Conservation (phyloP, 2,888 invertebrate genomes). For the Cerceris ruficornis region DNA sequence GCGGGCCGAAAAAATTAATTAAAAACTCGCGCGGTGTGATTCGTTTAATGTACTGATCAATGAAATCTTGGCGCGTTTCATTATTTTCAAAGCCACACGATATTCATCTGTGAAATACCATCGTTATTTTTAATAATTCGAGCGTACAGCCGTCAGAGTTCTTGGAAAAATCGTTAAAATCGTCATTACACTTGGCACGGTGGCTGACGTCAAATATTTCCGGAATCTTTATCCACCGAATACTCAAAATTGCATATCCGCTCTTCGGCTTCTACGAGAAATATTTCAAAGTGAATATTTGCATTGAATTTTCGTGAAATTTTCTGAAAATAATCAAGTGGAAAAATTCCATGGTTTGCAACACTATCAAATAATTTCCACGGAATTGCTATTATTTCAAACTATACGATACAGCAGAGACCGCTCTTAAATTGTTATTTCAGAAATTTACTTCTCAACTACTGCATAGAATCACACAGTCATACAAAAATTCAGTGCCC, state of each 20-base stretch:
- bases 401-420: too few species aligned
- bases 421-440: too few species aligned
- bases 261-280: background rate
- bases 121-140: conserved; percentile 68
- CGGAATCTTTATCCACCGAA: background rate
- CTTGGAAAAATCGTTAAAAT: conserved; percentile 41
- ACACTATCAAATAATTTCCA: too few species aligned
- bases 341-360: too few species aligned
- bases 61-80: background rate
- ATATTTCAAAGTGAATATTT: background rate
- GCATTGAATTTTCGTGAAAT: too few species aligned
- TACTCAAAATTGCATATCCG: background rate
- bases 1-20: background rate
- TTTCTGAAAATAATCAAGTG: too few species aligned
- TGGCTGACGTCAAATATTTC: conserved; percentile 1
- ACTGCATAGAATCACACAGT: too few species aligned
- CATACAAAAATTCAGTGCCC: too few species aligned
- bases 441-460: too few species aligned
- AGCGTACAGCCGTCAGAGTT: conserved; percentile 44
- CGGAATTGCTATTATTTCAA: too few species aligned
- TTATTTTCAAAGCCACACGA: background rate
- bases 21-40: too few species aligned
- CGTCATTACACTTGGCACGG: conserved; percentile 19
- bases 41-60: background rate
- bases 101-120: conserved; percentile 20